Evolutionary conservation across 2,888 invertebrate genomes (phyloP), one percentile per base, ranked within the genome.

Genomic region (Leucophenga montana): DNA sequence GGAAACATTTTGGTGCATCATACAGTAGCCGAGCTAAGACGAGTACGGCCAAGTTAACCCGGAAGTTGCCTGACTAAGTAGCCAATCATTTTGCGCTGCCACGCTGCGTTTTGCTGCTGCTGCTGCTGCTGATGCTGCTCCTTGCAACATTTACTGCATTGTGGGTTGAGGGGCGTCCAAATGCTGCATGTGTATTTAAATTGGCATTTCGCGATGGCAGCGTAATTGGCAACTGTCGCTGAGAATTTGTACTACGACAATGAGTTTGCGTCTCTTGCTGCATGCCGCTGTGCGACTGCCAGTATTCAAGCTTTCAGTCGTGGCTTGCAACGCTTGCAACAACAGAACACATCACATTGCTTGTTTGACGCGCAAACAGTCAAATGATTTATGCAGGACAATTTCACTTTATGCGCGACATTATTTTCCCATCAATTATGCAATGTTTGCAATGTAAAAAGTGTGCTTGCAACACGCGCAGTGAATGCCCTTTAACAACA

Each of bases 221-320:
- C 57, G 57, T 57, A 57, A 57, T 57, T 57, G 57, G 57, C 57
- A 57, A 57, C 57, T 57, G 57, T 57, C 57, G 57, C 14, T 57
- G 57, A 3, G 57, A 57, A 57, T 57, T 57, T 57, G 57, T 57
- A 57, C 57, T 57, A 27, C 57, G 31, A 27, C 56, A 14, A 57
- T 57, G 20, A 20, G 57, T 27, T 27, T 57, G 22, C 39, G 11
- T 39, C 39, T 39, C 39, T 39, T 39, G 39, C 11, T 31, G 22
- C 22, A 56, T 18, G 20, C 18, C 11, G 22, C 54, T 20, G 18
- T 18, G 22, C 54, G 20, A 18, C 54, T 11, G 54, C 9, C 54
- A 20, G 22, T 14, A 18, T 31, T 57, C 57, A 27, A 18, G 27
- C 57, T 57, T 54, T 54, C 54, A 54, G 5, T 54, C 54, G 3